phyloP scores from a whole-genome alignment of 1,140 invertebrate species.

The Mercenaria mercenaria region DNA sequence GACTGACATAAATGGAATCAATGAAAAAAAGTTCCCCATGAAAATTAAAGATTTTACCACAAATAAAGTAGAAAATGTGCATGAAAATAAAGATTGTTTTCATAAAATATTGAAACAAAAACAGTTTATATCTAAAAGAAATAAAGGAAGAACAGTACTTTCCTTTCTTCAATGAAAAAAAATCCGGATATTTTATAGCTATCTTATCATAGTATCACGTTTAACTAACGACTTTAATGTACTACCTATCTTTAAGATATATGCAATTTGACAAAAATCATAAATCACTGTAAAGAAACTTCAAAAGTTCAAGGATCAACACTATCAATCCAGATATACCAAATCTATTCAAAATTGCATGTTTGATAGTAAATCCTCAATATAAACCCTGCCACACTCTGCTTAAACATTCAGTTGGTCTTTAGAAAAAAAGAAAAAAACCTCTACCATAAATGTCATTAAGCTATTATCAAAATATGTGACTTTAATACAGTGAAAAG shows the following conservation, averaged over 20 bases:
- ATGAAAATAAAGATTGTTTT: too few relatives aligned
- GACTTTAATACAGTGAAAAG: not conserved
- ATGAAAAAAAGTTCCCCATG: too few relatives aligned
- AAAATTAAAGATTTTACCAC: too few relatives aligned
- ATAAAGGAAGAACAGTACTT: too few relatives aligned
- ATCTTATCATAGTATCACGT: not conserved
- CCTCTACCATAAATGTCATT: not conserved
- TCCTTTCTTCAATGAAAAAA: too few relatives aligned
- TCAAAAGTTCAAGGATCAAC: slow-evolving; percentile 14
- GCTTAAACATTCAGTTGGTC: not conserved
- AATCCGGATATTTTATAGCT: too few relatives aligned
- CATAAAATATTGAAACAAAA: too few relatives aligned
- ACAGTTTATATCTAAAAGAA: too few relatives aligned
- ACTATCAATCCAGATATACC: not conserved
- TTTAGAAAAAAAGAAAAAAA: not conserved
- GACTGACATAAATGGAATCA: too few relatives aligned
- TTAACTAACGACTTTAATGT: not conserved
- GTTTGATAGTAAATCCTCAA: not conserved
- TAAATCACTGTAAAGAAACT: slow-evolving; percentile 19
- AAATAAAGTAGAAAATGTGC: too few relatives aligned
- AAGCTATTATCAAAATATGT: slow-evolving; percentile 28
- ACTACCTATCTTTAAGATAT: not conserved
- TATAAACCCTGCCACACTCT: not conserved
- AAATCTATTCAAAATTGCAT: not conserved
- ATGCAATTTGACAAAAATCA: slow-evolving; percentile 21